Conservation (phyloP, 2,113 vertebrate genomes). For the Mustela nigripes region DNA sequence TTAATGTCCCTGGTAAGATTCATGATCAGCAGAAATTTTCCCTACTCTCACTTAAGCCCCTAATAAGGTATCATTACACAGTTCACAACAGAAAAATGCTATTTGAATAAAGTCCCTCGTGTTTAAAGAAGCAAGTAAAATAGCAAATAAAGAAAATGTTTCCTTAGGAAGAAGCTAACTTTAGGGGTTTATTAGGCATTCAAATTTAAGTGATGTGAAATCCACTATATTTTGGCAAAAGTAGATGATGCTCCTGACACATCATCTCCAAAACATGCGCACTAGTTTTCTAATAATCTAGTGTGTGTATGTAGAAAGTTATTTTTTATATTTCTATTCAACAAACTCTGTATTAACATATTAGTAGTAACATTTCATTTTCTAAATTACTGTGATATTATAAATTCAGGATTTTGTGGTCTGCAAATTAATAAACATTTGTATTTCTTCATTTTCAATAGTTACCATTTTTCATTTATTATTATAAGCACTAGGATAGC, state of each 20-base stretch:
- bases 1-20: background rate
- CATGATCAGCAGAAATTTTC: constrained; percentile 12
- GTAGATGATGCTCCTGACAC: background rate
- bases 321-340: background rate
- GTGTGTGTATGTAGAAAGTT: background rate
- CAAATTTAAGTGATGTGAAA: background rate
- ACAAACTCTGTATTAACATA: background rate
- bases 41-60: background rate
- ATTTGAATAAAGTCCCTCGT: constrained; percentile 26
- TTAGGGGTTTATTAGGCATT: background rate
- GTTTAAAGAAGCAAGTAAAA: constrained; percentile 54
- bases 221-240: background rate
- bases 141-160: constrained; percentile 55
- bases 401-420: background rate
- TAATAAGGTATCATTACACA: background rate
- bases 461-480: background rate
- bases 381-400: background rate
- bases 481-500: background rate
- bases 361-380: background rate
- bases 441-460: background rate
- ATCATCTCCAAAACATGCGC: background rate
- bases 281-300: background rate
- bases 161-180: constrained; percentile 48
- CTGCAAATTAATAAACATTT: background rate
- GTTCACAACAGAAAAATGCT: constrained; percentile 37